phyloP scores from a whole-genome alignment of 1,140 invertebrate species.

The Drosophila fuyamai region DNA sequence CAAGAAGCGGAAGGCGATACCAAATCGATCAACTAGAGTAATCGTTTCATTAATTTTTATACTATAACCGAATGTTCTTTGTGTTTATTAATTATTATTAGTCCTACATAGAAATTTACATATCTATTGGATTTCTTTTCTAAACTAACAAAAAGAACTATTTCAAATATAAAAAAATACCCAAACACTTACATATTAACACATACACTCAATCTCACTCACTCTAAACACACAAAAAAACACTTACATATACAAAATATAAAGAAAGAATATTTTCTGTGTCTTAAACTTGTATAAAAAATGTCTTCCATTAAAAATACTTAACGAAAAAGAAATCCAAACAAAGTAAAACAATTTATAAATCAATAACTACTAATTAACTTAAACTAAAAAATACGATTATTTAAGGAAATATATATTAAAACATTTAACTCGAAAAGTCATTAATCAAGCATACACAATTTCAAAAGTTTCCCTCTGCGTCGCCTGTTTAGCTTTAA shows the following conservation, averaged over 20 bases:
- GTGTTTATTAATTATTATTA: constrained; percentile 9
- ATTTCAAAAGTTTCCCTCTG: constrained; percentile 51
- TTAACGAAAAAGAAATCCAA: constrained; percentile 66
- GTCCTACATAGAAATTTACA: constrained; percentile 56
- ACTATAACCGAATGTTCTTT: constrained; percentile 1
- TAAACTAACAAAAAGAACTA: constrained; percentile 44
- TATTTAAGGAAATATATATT: constrained; percentile 61
- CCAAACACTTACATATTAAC: constrained; percentile 29
- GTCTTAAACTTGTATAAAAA: constrained; percentile 85
- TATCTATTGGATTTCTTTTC: constrained; percentile 66
- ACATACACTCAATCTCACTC: constrained; percentile 27
- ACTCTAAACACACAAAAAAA: constrained; percentile 36
- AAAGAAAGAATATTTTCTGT: constrained; percentile 84
- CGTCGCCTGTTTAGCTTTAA: constrained; percentile 49
- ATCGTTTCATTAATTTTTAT: constrained; percentile 23
- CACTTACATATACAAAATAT: constrained; percentile 53
- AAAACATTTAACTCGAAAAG: constrained; percentile 56
- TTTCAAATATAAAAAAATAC: constrained; percentile 32
- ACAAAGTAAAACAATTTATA: constrained; percentile 60
- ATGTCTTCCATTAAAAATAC: constrained; percentile 84
- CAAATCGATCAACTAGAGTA: constrained; percentile 22
- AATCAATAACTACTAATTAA: constrained; percentile 74
- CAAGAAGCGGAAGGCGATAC: constrained; percentile 10
- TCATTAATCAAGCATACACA: constrained; percentile 61
- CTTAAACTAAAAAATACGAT: constrained; percentile 66